These are phyloP conservation scores for Scleropages formosus DNA, from an alignment of 2,797 vertebrate genomes.

Conservation along the genomic window DNA sequence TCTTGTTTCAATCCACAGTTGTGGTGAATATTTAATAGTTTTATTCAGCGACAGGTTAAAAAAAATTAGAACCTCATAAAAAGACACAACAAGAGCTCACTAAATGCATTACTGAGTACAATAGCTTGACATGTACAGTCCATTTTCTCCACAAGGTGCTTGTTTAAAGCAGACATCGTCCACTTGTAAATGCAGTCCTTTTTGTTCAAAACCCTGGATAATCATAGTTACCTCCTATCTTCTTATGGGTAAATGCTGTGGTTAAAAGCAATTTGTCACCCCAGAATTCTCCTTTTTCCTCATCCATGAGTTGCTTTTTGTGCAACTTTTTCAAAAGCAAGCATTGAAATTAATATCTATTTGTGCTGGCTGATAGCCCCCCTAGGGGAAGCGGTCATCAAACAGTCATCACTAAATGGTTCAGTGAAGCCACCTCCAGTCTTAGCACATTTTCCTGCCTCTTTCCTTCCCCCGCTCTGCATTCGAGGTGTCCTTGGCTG, in stretches of 20 bases:
- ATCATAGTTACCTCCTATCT: neutral
- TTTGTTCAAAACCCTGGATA: neutral
- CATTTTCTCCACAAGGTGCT: too few species aligned
- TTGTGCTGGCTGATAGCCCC: neutral
- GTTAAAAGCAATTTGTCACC: conserved; percentile 5
- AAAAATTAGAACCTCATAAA: conserved; percentile 3
- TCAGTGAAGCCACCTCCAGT: neutral
- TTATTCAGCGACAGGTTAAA: conserved; percentile 21
- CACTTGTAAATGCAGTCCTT: neutral
- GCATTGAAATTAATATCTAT: neutral
- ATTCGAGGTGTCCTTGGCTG: neutral
- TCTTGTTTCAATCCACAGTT: neutral
- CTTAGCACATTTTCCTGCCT: neutral
- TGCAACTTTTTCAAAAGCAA: neutral
- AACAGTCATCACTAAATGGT: neutral
- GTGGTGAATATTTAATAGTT: conserved; percentile 21
- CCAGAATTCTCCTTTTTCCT: neutral
- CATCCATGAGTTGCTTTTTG: neutral
- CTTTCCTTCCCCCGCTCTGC: neutral
- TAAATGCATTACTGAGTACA: neutral
- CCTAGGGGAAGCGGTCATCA: neutral
- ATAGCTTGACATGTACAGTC: neutral
- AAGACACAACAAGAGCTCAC: conserved; percentile 11
- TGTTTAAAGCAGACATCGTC: neutral
- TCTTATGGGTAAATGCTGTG: neutral